Conservation (phyloP, 2,113 vertebrate species). For the Brevimyrus niger region DNA sequence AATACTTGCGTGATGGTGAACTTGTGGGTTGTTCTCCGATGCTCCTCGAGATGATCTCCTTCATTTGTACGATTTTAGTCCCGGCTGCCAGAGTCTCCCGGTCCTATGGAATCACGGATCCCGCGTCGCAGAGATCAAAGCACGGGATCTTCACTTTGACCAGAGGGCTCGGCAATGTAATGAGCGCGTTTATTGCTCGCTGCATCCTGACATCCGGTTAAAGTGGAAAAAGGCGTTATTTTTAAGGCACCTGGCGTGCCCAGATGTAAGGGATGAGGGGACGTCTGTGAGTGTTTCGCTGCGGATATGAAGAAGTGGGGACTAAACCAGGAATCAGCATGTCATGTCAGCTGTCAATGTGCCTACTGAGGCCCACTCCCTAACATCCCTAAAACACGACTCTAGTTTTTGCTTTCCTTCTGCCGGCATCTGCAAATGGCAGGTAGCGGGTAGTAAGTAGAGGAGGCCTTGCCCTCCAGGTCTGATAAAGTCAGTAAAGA, state of each 20-base stretch:
- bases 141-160: background rate
- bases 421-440: constrained; percentile 8
- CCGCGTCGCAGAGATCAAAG: background rate
- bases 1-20: background rate
- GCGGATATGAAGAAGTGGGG: constrained; percentile 21
- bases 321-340: background rate
- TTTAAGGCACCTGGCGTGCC: constrained; percentile 15
- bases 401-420: background rate
- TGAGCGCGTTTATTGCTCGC: constrained; percentile 22
- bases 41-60: background rate
- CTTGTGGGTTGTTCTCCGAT: background rate
- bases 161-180: constrained; percentile 2
- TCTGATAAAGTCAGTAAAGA: background rate
- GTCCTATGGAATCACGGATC: background rate
- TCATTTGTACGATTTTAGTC: background rate
- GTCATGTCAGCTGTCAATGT: constrained; percentile 23
- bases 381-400: constrained; percentile 17
- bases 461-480: background rate
- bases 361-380: background rate
- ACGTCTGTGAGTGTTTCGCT: background rate
- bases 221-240: constrained; percentile 19
- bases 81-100: background rate
- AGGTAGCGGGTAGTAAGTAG: background rate
- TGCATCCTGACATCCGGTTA: constrained; percentile 21
- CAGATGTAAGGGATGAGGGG: constrained; percentile 24